Conservation (phyloP, 2,113 vertebrate species). For the Chrysochloris asiatica region DNA sequence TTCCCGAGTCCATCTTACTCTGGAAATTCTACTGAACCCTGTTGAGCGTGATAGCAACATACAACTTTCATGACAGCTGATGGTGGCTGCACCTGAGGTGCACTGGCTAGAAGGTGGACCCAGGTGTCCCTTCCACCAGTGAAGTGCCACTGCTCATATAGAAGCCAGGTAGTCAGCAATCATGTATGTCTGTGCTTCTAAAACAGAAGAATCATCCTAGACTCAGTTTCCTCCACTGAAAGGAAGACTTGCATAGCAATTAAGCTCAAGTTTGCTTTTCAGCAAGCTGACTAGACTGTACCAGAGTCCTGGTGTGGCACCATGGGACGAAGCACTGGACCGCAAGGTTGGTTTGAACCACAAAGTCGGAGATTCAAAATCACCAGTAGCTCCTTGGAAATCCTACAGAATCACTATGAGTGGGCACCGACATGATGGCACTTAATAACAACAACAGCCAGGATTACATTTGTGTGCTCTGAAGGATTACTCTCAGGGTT, state of each 20-base stretch:
- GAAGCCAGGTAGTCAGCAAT: slow-evolving; percentile 89
- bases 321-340: too few relatives aligned
- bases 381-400: too few relatives aligned
- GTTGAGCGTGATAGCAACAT: not conserved
- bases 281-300: not conserved
- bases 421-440: too few relatives aligned
- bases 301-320: too few relatives aligned
- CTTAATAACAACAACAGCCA: too few relatives aligned
- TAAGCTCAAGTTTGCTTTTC: slow-evolving; percentile 52
- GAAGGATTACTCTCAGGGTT: not conserved
- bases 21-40: not conserved
- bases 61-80: not conserved
- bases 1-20: not conserved
- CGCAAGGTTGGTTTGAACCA: too few relatives aligned
- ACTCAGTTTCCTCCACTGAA: slow-evolving; percentile 88
- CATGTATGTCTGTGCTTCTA: slow-evolving; percentile 91
- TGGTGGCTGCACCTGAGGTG: not conserved
- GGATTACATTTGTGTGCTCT: too few relatives aligned
- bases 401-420: too few relatives aligned
- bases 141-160: slow-evolving; percentile 52
- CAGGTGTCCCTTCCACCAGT: not conserved
- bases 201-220: slow-evolving; percentile 88
- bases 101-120: not conserved
- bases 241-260: slow-evolving; percentile 85
- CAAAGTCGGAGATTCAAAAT: too few relatives aligned